Conservation (phyloP, 2,797 vertebrate genomes). For the Erithacus rubecula region DNA sequence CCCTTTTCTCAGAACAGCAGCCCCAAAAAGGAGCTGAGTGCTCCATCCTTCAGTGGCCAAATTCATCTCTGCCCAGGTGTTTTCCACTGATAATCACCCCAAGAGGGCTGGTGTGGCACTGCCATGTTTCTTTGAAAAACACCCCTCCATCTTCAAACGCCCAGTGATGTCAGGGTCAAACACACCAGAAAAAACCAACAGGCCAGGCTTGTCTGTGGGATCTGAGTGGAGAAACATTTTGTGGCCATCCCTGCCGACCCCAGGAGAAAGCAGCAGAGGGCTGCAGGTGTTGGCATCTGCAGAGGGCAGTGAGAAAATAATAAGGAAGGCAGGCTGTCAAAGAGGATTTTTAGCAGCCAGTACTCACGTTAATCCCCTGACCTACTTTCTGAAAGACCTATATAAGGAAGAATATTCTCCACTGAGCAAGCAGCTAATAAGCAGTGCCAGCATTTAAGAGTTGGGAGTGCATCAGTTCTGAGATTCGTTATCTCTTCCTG, state of each 20-base stretch:
- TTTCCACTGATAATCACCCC: background rate
- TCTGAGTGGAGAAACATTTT: background rate
- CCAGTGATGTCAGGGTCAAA: background rate
- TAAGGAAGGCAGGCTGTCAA: conserved; percentile 47
- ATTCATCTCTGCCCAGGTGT: background rate
- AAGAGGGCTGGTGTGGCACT: background rate
- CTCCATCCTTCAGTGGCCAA: background rate
- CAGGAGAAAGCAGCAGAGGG: background rate
- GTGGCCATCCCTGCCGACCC: background rate
- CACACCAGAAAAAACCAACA: rapidly evolving
- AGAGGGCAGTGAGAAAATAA: conserved; percentile 6
- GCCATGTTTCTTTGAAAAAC: background rate
- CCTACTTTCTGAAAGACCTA: conserved; percentile 65
- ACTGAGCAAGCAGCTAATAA: conserved; percentile 54
- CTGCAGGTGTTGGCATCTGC: background rate
- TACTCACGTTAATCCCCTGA: conserved; percentile 47
- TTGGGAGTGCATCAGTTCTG: conserved; percentile 51
- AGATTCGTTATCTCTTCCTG: conserved; percentile 55
- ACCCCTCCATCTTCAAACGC: background rate
- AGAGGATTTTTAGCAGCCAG: conserved; percentile 49
- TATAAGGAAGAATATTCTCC: conserved; percentile 66
- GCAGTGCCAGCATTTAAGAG: conserved; percentile 53
- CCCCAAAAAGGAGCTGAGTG: background rate
- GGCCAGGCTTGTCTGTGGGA: background rate
- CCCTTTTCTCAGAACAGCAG: background rate